A percentile compares a stretch with the other conserved stretches of the same genome.
Conservation (phyloP, 2,888 invertebrate genomes). For the Microplitis manilae region DNA sequence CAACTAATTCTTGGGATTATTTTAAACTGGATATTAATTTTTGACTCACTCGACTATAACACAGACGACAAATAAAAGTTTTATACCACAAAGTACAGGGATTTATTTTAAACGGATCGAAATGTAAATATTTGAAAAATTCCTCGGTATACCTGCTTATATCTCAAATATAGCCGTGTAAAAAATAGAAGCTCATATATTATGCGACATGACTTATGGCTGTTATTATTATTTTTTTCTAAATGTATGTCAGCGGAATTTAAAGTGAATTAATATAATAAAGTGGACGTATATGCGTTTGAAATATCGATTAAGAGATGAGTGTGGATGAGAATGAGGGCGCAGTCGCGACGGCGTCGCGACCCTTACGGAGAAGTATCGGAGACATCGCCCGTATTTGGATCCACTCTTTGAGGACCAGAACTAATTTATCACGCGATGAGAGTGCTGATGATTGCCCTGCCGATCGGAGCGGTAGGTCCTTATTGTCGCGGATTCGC, state of each 20-base stretch:
- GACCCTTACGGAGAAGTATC: constrained; percentile 53
- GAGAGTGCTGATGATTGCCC: constrained; percentile 18
- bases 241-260: background rate
- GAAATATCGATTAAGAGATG: constrained; percentile 40
- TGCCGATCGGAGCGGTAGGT: background rate
- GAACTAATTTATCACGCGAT: constrained; percentile 48
- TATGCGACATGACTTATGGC: background rate
- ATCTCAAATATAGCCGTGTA: background rate
- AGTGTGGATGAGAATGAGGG: constrained; percentile 48
- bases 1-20: background rate
- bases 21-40: background rate
- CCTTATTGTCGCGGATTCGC: background rate
- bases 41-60: background rate
- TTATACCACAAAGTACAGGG: background rate
- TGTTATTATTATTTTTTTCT: background rate
- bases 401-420: constrained; percentile 50
- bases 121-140: too few species aligned
- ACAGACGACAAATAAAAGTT: background rate
- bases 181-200: background rate
- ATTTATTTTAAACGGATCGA: background rate
- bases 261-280: background rate
- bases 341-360: constrained; percentile 56
- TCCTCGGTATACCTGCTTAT: too few species aligned
- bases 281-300: background rate
- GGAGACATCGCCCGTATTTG: constrained; percentile 58